phyloP scores from a whole-genome alignment of 2,797 vertebrate genomes.

The Spinus olivaceus region DNA sequence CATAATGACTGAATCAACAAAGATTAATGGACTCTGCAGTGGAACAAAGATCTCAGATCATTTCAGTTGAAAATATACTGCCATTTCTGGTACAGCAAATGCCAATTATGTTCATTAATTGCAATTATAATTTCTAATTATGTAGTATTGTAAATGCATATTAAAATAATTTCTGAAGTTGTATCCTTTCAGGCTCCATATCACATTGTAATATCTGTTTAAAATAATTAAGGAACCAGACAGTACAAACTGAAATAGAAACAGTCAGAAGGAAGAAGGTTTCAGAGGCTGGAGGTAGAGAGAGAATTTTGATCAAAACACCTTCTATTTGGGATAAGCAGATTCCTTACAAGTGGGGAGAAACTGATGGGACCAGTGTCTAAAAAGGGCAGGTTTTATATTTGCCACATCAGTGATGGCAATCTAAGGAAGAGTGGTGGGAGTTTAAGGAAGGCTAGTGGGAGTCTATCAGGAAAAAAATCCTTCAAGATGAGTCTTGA shows the following conservation, averaged over 20 bases:
- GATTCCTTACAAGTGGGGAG: background rate
- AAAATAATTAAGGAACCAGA: slow-evolving; percentile 23
- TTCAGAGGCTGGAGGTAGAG: background rate
- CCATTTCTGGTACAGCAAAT: slow-evolving; percentile 32
- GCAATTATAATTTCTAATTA: slow-evolving; percentile 38
- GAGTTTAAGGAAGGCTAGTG: background rate
- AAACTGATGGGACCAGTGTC: background rate
- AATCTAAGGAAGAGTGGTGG: background rate
- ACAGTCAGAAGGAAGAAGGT: background rate
- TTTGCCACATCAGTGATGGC: background rate
- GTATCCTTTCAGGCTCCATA: background rate
- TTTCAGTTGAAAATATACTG: slow-evolving; percentile 9
- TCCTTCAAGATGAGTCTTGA: background rate
- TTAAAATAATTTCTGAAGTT: slow-evolving; percentile 29
- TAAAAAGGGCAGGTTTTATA: background rate
- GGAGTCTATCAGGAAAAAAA: slow-evolving; percentile 20
- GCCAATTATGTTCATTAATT: slow-evolving; percentile 46
- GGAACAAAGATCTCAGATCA: background rate
- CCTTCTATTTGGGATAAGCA: background rate
- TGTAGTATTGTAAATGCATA: background rate
- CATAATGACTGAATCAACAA: background rate
- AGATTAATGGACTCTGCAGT: background rate
- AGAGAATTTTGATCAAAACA: background rate
- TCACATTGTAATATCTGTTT: slow-evolving; percentile 14
- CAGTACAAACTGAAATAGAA: slow-evolving; percentile 28